phyloP scores from a whole-genome alignment of 2,888 invertebrate species.

The Philonicus albiceps region DNA sequence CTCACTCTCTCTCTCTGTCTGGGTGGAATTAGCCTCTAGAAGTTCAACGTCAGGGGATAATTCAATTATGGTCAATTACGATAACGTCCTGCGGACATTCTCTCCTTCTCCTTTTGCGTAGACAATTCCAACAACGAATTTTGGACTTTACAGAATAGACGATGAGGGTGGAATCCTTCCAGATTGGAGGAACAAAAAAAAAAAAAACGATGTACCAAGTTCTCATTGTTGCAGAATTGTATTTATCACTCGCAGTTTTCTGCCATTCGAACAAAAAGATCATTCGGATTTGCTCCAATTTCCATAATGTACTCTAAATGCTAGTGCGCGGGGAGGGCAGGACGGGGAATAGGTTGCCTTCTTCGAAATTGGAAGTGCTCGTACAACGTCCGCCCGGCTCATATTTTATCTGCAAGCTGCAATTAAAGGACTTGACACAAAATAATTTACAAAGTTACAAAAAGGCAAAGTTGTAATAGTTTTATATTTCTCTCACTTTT shows the following conservation, averaged over 20 bases:
- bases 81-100: neutral
- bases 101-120: neutral
- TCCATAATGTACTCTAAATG: conserved; percentile 27
- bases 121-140: neutral
- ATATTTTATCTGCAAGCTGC: conserved; percentile 18
- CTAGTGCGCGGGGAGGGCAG: neutral
- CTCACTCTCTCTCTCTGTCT: too few species aligned
- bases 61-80: neutral
- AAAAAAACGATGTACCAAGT: neutral
- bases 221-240: neutral
- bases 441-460: conserved; percentile 26
- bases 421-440: conserved; percentile 30
- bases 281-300: conserved; percentile 21
- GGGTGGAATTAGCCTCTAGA: neutral
- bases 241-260: conserved; percentile 9
- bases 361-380: conserved; percentile 3
- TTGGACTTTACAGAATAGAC: neutral
- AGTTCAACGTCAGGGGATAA: neutral
- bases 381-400: neutral
- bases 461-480: conserved; percentile 32
- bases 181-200: neutral
- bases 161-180: neutral
- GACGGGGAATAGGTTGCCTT: too few species aligned
- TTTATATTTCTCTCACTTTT: conserved; percentile 5
- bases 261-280: neutral